phyloP scores from a whole-genome alignment of 2,797 vertebrate genomes.

The Clarias fuscus region DNA sequence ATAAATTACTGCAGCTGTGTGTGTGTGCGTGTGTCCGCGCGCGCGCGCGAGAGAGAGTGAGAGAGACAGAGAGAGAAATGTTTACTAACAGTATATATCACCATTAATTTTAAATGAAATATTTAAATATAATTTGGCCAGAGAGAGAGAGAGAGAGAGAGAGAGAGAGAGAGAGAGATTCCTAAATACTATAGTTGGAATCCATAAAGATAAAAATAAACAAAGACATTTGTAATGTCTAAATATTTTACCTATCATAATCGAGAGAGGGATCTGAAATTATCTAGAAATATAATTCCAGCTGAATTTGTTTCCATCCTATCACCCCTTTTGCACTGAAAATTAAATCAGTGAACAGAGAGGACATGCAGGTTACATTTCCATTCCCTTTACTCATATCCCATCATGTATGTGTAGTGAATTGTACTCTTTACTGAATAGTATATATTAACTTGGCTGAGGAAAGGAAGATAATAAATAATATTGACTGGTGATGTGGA shows the following conservation, averaged over 20 bases:
- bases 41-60: neutral
- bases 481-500: slow-evolving; percentile 1
- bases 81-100: neutral
- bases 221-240: neutral
- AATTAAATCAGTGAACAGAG: neutral
- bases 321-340: neutral
- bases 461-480: neutral
- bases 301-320: neutral
- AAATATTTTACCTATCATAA: neutral
- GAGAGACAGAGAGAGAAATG: slow-evolving; percentile 1
- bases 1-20: slow-evolving; percentile 34
- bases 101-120: neutral
- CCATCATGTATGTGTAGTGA: neutral
- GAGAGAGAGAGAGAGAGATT: too few relatives aligned
- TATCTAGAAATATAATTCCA: neutral
- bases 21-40: neutral
- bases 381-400: neutral
- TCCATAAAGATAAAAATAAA: neutral
- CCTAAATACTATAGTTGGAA: too few relatives aligned
- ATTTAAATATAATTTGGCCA: neutral
- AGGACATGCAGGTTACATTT: neutral
- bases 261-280: neutral
- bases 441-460: neutral
- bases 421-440: neutral
- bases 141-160: too few relatives aligned